These are phyloP conservation scores for Orthosia gracilis DNA, from an alignment of 2,888 invertebrate species.

Conservation along the genomic window DNA sequence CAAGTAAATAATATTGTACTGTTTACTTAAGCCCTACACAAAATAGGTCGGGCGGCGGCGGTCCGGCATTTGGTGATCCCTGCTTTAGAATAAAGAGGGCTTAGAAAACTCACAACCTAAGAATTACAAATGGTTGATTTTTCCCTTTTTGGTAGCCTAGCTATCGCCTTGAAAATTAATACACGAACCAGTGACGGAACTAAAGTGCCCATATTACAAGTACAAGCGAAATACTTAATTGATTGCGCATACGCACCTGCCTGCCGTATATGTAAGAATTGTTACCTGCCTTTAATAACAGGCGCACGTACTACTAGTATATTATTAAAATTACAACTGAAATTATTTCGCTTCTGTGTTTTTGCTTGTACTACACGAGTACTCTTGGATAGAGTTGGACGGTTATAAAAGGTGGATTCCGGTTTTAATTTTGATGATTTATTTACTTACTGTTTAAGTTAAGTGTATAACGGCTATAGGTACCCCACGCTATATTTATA, in stretches of 20 bases:
- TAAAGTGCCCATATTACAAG: constrained; percentile 39
- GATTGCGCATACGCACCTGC: constrained; percentile 65
- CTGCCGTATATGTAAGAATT: constrained; percentile 54
- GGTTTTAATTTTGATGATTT: constrained; percentile 12
- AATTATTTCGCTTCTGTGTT: constrained; percentile 48
- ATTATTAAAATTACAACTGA: constrained; percentile 60
- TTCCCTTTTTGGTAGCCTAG: not conserved
- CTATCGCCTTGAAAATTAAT: not conserved
- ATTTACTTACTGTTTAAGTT: too few species aligned
- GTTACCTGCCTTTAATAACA: constrained; percentile 58
- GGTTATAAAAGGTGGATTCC: not conserved
- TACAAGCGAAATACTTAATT: constrained; percentile 61
- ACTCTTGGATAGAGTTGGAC: not conserved
- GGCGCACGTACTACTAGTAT: constrained; percentile 48
- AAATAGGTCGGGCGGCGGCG: too few species aligned
- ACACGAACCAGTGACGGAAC: constrained; percentile 40
- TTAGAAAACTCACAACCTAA: not conserved
- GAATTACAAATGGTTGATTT: too few species aligned
- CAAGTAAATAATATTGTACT: too few species aligned
- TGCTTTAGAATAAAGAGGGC: not conserved
- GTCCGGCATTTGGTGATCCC: too few species aligned
- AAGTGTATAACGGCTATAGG: too few species aligned
- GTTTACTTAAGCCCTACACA: too few species aligned
- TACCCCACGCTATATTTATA: too few species aligned
- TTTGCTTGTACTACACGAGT: constrained; percentile 13